phyloP scores from a whole-genome alignment of 2,113 vertebrate species.

The Sylvilagus bachmani region DNA sequence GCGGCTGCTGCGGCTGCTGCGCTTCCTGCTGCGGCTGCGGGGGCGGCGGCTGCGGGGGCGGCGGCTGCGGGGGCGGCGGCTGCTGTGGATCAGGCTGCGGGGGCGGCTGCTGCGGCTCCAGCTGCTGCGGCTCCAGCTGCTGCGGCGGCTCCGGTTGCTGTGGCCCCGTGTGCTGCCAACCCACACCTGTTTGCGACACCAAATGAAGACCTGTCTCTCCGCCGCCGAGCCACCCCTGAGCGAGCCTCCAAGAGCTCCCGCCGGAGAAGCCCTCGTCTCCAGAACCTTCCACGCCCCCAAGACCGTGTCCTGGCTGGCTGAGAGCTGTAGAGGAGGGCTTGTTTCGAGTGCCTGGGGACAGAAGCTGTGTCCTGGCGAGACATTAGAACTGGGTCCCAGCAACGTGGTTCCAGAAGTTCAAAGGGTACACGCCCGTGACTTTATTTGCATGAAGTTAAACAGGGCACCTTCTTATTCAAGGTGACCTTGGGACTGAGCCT shows the following conservation, averaged over 20 bases:
- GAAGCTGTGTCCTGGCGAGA: background rate
- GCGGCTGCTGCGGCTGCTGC: conserved; percentile 66
- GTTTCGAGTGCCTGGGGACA: background rate
- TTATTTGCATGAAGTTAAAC: background rate
- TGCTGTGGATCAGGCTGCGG: conserved; percentile 43
- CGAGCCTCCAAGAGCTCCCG: background rate
- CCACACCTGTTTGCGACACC: conserved; percentile 75
- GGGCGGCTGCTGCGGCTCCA: background rate
- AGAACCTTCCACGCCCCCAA: background rate
- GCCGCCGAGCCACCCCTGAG: background rate
- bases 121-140: conserved; percentile 50
- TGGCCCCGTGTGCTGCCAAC: conserved; percentile 81
- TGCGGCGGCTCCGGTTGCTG: conserved; percentile 69
- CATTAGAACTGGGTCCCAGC: background rate
- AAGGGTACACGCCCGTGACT: background rate
- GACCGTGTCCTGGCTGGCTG: conserved; percentile 4
- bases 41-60: background rate
- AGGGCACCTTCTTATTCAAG: background rate
- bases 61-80: background rate
- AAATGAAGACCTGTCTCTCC: conserved; percentile 62
- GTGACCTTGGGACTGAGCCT: conserved; percentile 27
- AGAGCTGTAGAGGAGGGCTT: background rate
- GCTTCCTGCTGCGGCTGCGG: conserved; percentile 14
- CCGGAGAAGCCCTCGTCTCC: background rate
- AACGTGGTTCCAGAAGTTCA: background rate